Evolutionary conservation across 2,888 invertebrate species (phyloP), one percentile per base, ranked within the genome.

Genomic region (Galerucella nymphaeae): DNA sequence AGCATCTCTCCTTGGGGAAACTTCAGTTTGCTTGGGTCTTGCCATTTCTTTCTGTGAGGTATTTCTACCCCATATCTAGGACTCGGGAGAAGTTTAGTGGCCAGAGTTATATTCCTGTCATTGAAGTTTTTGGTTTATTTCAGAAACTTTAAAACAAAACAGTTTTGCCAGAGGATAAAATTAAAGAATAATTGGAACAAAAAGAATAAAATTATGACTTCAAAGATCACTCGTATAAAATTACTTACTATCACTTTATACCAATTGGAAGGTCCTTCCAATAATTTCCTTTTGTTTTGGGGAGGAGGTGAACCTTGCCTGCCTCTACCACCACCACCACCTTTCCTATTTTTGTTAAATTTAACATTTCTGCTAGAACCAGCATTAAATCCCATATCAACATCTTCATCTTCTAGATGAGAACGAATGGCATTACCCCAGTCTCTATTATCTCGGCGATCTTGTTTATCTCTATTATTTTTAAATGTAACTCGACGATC

Each of bases 221-320:
- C 16, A 57, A 20, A 20, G 2, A 23, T 57, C 3, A 58, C 30
- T 30, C 62, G 14, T 67, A 70, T 63, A 48, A 14, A 63, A 65
- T 41, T 50, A 84, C 88, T 86, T 84, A 90, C 90, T 45, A 89
- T 89, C 10, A 94, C 88, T 87, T 91, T 92, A 83, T 93, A 95
- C 93, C 94, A 95, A 66, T 90, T 91, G 23, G 89, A 85, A 8
- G 88, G 83, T 50, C 90, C 89, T 77, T 88, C 86, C 11, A 89
- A 81, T 63, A 91, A 87, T 78, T 87, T 90, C 81, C 89, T 85
- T 72, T 85, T 87, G 0, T 82, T 81, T 11, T 61, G 84, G 0
- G 89, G 89, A 4, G 84, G 87, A 0, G 89, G 89, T 0, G 89
- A 89, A 38, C 88, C 87, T 0, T 88, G 70, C 42, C 70, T 88